Conservation (phyloP, 30 jellyfish, hydroid and myxozoan genomes). For the Turritopsis rubra region DNA sequence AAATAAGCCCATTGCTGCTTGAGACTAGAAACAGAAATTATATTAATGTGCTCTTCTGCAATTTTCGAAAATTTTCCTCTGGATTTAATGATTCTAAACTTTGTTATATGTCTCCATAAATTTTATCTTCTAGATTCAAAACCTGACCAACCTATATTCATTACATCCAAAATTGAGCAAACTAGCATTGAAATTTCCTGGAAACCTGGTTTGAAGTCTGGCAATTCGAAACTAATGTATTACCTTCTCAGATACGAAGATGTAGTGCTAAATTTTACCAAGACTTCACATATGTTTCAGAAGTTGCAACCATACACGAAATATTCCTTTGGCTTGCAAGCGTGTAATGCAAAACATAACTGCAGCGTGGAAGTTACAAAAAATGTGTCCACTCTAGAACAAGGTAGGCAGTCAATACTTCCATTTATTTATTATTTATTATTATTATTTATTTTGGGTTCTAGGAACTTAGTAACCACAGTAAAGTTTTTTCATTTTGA, state of each 20-base stretch:
- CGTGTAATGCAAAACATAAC: constrained; percentile 27
- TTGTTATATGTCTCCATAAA: no score
- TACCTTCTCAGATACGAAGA: neutral
- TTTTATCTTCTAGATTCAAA: constrained; percentile 19
- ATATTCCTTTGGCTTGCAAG: constrained; percentile 19
- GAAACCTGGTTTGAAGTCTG: constrained; percentile 13
- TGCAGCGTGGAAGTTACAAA: constrained; percentile 20
- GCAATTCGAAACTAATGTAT: neutral
- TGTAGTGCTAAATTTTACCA: neutral
- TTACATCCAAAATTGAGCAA: neutral
- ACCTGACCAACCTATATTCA: constrained; percentile 11
- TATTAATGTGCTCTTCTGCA: no score
- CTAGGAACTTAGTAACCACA: no score
- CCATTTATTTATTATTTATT: neutral
- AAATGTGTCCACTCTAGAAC: constrained; percentile 19
- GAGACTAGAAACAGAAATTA: no score
- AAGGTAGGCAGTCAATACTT: constrained; percentile 11
- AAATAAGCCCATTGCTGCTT: no score
- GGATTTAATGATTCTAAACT: neutral
- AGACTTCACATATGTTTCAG: neutral
- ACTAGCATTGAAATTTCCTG: constrained; percentile 9
- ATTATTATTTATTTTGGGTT: no score
- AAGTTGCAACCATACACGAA: constrained; percentile 17
- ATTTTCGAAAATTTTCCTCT: no score
- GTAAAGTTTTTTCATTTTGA: no score